Evolutionary conservation across 1,140 invertebrate species (phyloP), one percentile per base, ranked within the genome.

Genomic region (Thaumatotibia leucotreta): DNA sequence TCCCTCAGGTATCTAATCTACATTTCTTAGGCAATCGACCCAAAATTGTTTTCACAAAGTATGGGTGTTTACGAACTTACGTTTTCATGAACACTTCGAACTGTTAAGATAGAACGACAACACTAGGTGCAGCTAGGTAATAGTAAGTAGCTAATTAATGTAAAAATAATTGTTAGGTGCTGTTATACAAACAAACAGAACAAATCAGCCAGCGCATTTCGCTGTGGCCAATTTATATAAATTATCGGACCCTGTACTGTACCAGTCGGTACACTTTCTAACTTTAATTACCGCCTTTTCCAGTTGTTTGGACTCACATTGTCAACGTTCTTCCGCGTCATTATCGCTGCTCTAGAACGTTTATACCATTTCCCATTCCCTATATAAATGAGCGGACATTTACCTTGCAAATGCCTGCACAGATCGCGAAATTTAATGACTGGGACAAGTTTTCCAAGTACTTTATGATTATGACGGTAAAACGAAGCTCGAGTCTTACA

Each of bases 211-310:
- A 39, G 35, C 35, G 35, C 69, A 72, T 61, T 61, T 73, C 31
- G 35, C 49, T 61, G 39, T 67, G 73, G 67, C 65, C 69, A 69
- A 74, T 74, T 70, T 75, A 73, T 75, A 73, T 72, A 76, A 76
- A 79, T 63, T 76, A 58, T 72, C 72, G 62, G 52, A 73, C 70
- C 69, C 64, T 58, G 76, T 79, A 72, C 72, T 63, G 50, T 74
- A 81, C 79, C 54, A 64, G 73, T 62, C 35, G 68, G 69, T 70
- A 73, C 73, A 76, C 79, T 81, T 81, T 81, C 79, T 81, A 81
- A 75, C 64, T 73, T 79, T 79, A 79, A 79, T 81, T 79, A 81
- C 72, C 64, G 65, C 75, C 61, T 72, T 76, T 74, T 74, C 74
- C 66, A 72, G 63, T 69, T 73, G 73, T 75, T 74, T 69, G 67